A percentile compares a stretch with the other conserved stretches of the same genome.
phyloP scores from a whole-genome alignment of 2,888 invertebrate genomes.

The Melanotus villosus region DNA sequence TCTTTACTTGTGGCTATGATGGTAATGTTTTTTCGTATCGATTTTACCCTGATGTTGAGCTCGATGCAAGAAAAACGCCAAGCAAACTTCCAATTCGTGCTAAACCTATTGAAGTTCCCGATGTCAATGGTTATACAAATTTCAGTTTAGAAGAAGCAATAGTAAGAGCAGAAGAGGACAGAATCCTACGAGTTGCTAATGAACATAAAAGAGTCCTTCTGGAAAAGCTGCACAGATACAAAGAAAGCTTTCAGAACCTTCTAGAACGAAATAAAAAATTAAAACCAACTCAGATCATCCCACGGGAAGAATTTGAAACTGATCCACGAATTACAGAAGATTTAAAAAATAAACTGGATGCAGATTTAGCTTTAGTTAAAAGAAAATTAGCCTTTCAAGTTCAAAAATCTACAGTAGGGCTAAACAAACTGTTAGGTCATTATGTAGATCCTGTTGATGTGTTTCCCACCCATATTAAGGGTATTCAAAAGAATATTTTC shows the following conservation, averaged over 20 bases:
- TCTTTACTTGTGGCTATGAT: conserved; percentile 77
- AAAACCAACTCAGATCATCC: conserved; percentile 73
- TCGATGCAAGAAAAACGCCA: conserved; percentile 3
- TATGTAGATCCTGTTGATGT: conserved; percentile 78
- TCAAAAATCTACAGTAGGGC: conserved; percentile 77
- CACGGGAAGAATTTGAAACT: conserved; percentile 75
- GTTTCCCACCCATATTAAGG: conserved; percentile 75
- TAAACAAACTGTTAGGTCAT: conserved; percentile 71
- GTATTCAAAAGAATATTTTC: conserved; percentile 68
- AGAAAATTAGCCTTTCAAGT: conserved; percentile 79
- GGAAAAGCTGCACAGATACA: conserved; percentile 62
- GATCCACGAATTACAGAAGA: conserved; percentile 79
- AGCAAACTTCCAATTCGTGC: background rate
- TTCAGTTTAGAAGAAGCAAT: conserved; percentile 77
- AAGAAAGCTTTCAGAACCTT: conserved; percentile 25
- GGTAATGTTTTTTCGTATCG: conserved; percentile 83
- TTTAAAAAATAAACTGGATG: conserved; percentile 73
- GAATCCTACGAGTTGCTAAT: conserved; percentile 74
- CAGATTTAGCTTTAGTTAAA: conserved; percentile 75
- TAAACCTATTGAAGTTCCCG: conserved; percentile 56
- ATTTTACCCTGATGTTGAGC: conserved; percentile 64
- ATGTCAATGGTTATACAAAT: conserved; percentile 63
- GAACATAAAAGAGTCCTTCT: conserved; percentile 76
- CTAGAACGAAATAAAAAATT: conserved; percentile 71
- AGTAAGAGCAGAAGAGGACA: conserved; percentile 77